A percentile compares a stretch with the other conserved stretches of the same genome.
Evolutionary conservation across 2,888 invertebrate species (phyloP).

Genomic region (Psococerastis gibbosa): DNA sequence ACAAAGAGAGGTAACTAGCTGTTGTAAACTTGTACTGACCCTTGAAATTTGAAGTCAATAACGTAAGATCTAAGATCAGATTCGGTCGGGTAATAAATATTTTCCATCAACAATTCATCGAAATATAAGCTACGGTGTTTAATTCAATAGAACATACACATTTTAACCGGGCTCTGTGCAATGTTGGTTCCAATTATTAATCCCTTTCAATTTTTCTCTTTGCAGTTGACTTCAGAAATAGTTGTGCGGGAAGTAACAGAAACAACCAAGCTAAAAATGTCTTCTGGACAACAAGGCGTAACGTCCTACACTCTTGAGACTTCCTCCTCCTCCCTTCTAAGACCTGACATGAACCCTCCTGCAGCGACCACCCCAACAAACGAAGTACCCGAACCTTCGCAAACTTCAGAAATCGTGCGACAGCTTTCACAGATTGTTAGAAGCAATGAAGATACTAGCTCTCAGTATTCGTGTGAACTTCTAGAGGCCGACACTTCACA

Average conservation of each 20-base stretch:
- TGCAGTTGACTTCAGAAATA: slow-evolving; percentile 22
- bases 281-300: slow-evolving; percentile 15
- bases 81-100: no score
- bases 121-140: no score
- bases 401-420: neutral
- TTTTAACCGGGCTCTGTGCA: no score
- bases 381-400: neutral
- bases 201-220: no score
- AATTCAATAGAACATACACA: no score
- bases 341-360: neutral
- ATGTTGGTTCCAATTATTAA: no score
- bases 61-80: no score
- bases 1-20: no score
- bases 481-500: neutral
- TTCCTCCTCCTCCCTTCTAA: neutral
- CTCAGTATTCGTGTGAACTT: slow-evolving; percentile 6
- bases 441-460: neutral
- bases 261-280: slow-evolving; percentile 32
- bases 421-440: neutral
- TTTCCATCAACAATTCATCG: no score
- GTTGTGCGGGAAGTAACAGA: slow-evolving; percentile 32
- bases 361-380: neutral
- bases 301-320: neutral
- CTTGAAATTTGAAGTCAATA: no score
- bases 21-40: no score